Percentiles rank a stretch among this genome's conserved stretches.
Conservation (phyloP, 2,888 invertebrate species). For the Drosophila hawaiiensis region DNA sequence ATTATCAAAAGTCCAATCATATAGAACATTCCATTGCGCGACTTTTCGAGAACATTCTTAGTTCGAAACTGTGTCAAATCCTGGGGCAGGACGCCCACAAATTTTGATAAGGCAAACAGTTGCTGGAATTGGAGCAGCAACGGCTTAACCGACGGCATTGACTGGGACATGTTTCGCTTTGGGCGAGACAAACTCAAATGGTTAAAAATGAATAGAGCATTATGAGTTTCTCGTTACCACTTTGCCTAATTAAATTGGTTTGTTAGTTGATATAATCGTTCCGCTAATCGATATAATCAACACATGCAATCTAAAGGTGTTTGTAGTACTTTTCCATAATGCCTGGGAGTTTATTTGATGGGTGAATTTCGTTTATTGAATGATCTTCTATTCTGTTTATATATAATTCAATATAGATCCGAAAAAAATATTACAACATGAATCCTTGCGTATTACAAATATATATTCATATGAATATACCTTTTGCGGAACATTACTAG, state of each 20-base stretch:
- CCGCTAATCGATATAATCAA: slow-evolving; percentile 57
- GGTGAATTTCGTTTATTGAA: slow-evolving; percentile 37
- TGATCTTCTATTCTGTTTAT: slow-evolving; percentile 23
- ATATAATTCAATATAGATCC: slow-evolving; percentile 14
- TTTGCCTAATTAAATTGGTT: slow-evolving; percentile 73
- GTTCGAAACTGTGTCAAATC: slow-evolving; percentile 74
- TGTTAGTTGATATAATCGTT: slow-evolving; percentile 42
- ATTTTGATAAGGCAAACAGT: slow-evolving; percentile 82
- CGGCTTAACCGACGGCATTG: slow-evolving; percentile 64
- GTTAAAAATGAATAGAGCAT: slow-evolving; percentile 13
- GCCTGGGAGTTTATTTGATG: slow-evolving; percentile 9
- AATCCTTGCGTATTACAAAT: slow-evolving; percentile 10
- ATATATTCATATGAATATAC: slow-evolving; percentile 1
- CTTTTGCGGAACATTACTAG: neutral
- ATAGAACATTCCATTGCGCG: slow-evolving; percentile 77
- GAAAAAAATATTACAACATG: slow-evolving; percentile 25
- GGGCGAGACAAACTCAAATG: slow-evolving; percentile 35
- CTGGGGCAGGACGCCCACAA: slow-evolving; percentile 83
- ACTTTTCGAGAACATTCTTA: slow-evolving; percentile 74
- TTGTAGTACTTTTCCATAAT: slow-evolving; percentile 9
- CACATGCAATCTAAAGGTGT: slow-evolving; percentile 17
- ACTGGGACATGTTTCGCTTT: slow-evolving; percentile 57
- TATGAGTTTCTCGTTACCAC: slow-evolving; percentile 43
- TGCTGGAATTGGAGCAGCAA: slow-evolving; percentile 78
- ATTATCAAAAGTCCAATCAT: slow-evolving; percentile 68